Percentiles rank a stretch among this genome's conserved stretches.
phyloP scores from a whole-genome alignment of 2,113 vertebrate species.

The Hassar affinis region DNA sequence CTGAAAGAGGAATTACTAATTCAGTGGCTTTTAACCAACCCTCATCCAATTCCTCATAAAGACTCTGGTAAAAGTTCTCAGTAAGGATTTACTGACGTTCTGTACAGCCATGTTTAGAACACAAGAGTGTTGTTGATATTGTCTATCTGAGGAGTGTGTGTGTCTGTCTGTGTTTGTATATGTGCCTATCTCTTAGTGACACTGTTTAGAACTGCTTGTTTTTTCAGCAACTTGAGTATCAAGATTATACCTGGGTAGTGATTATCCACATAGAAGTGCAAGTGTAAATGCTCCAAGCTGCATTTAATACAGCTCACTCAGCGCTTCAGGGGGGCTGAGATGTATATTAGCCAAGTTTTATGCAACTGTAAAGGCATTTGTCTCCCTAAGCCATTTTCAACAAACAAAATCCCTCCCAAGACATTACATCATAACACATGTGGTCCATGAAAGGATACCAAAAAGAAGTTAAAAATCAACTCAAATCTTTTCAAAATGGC shows the following conservation, averaged over 20 bases:
- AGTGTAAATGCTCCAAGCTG: not conserved
- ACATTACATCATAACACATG: slow-evolving; percentile 3
- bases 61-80: slow-evolving; percentile 7
- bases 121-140: not conserved
- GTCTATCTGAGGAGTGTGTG: not conserved
- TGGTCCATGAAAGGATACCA: not conserved
- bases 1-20: slow-evolving; percentile 49
- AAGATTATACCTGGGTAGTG: not conserved
- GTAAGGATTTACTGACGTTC: not conserved
- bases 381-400: not conserved
- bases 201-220: not conserved
- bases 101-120: not conserved
- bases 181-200: not conserved
- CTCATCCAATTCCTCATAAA: slow-evolving; percentile 26
- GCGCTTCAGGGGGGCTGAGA: not conserved
- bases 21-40: slow-evolving; percentile 34
- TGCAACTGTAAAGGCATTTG: not conserved
- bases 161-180: not conserved
- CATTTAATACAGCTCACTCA: not conserved
- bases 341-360: too few species aligned
- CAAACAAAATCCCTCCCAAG: not conserved
- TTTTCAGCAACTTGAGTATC: not conserved
- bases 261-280: too few species aligned
- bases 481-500: too few species aligned
- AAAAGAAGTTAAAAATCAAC: not conserved